Conservation (phyloP, 1,140 invertebrate species). For the Leucophenga varia region DNA sequence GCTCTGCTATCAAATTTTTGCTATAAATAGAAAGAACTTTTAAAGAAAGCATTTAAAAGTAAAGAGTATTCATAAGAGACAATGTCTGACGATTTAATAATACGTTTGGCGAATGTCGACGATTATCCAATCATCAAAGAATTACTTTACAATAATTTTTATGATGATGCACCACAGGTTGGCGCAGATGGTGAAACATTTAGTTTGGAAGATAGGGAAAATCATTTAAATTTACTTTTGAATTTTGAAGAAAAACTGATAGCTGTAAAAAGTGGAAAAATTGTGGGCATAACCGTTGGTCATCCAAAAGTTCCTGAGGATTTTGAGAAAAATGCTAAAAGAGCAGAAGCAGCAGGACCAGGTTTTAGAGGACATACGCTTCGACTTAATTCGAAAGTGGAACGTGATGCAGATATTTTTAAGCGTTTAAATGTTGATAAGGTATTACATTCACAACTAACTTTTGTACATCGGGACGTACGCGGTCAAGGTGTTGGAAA, state of each 20-base stretch:
- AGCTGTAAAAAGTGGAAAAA: slow-evolving; percentile 13
- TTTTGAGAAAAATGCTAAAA: slow-evolving; percentile 21
- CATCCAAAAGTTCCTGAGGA: slow-evolving; percentile 9
- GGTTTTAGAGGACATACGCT: slow-evolving; percentile 16
- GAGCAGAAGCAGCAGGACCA: slow-evolving; percentile 7
- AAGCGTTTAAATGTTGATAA: slow-evolving; percentile 15
- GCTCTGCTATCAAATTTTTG: too few species aligned
- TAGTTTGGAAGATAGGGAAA: slow-evolving; percentile 6
- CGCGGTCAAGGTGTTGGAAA: slow-evolving; percentile 25
- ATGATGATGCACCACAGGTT: slow-evolving; percentile 13
- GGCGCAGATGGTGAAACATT: slow-evolving; percentile 8
- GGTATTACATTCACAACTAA: slow-evolving; percentile 23
- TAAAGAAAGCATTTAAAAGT: too few species aligned
- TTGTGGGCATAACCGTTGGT: slow-evolving; percentile 24
- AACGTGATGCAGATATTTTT: slow-evolving; percentile 19
- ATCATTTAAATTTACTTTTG: too few species aligned
- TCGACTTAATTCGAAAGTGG: slow-evolving; percentile 11
- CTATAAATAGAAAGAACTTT: too few species aligned
- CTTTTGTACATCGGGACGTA: slow-evolving; percentile 21
- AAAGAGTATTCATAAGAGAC: too few species aligned
- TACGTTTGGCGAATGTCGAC: slow-evolving; percentile 16
- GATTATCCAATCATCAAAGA: slow-evolving; percentile 18
- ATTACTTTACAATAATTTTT: slow-evolving; percentile 18
- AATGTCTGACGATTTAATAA: slow-evolving; percentile 9
- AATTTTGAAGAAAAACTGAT: too few species aligned